These are phyloP conservation scores for Eupeodes latifasciatus DNA, from an alignment of 2,888 invertebrate species.

Conservation along the genomic window DNA sequence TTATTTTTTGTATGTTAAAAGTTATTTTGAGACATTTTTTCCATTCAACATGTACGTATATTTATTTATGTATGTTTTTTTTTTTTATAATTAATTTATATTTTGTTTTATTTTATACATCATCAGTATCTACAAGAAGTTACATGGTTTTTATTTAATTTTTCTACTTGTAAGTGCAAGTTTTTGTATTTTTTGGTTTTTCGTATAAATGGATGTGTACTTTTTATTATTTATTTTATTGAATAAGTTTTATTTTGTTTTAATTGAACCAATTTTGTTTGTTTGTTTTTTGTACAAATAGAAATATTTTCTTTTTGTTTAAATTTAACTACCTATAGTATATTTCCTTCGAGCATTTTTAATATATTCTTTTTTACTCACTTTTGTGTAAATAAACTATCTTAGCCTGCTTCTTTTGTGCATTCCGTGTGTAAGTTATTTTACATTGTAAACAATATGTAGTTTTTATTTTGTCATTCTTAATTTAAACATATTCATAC, in stretches of 20 bases:
- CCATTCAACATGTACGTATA: conserved; percentile 79
- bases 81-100: conserved; percentile 33
- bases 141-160: conserved; percentile 51
- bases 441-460: conserved; percentile 55
- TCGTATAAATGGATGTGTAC: conserved; percentile 71
- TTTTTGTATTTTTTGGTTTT: conserved; percentile 45
- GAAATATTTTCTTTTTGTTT: conserved; percentile 12
- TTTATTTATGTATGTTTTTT: conserved; percentile 65
- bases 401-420: conserved; percentile 63
- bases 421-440: conserved; percentile 60
- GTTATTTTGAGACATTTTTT: conserved; percentile 79
- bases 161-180: conserved; percentile 67
- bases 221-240: conserved; percentile 42
- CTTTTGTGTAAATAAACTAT: conserved; percentile 68
- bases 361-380: conserved; percentile 31
- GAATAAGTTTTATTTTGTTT: conserved; percentile 68
- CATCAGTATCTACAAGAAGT: conserved; percentile 56
- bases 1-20: conserved; percentile 68
- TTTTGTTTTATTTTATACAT: conserved; percentile 39
- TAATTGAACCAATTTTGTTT: conserved; percentile 73
- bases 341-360: conserved; percentile 19
- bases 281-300: conserved; percentile 43
- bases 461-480: conserved; percentile 27
- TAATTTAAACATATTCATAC: conserved; percentile 38
- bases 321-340: conserved; percentile 27